A percentile compares a stretch with the other conserved stretches of the same genome.
Evolutionary conservation across 2,888 invertebrate genomes (phyloP).

Genomic region (Chorisops tibialis): DNA sequence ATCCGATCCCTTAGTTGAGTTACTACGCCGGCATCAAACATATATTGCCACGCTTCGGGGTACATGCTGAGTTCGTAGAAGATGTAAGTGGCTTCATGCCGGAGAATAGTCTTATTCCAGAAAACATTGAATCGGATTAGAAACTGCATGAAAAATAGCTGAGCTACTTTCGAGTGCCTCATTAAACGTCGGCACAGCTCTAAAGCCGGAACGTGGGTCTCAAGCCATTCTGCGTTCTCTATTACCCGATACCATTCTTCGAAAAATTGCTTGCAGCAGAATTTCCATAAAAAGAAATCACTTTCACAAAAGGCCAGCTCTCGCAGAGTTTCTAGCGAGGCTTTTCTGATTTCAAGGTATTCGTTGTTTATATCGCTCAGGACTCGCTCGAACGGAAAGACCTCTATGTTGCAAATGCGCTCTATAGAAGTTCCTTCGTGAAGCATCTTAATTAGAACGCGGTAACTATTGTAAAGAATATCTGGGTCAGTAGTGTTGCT

Average conservation of each 20-base stretch:
- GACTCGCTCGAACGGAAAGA: conserved; percentile 27
- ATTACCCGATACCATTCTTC: conserved; percentile 28
- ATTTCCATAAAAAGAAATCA: conserved; percentile 2
- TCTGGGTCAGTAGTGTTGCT: conserved; percentile 17
- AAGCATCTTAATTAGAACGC: conserved; percentile 24
- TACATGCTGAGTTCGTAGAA: conserved; percentile 10
- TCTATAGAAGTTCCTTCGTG: background rate
- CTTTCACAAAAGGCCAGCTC: background rate
- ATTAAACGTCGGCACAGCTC: conserved; percentile 14
- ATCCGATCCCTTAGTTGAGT: background rate
- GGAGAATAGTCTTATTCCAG: background rate
- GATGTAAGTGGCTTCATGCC: conserved; percentile 4
- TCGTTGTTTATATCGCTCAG: conserved; percentile 3
- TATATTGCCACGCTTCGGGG: conserved; percentile 4
- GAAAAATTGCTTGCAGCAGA: conserved; percentile 22
- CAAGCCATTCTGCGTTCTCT: background rate
- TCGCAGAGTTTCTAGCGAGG: background rate
- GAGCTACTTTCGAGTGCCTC: conserved; percentile 8
- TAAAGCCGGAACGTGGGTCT: conserved; percentile 3
- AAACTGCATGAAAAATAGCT: conserved; percentile 9
- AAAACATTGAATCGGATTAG: conserved; percentile 13
- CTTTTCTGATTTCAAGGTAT: conserved; percentile 7
- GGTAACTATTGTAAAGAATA: conserved; percentile 27
- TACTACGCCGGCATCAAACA: conserved; percentile 2
- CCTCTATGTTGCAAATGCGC: conserved; percentile 4